Percentiles rank a stretch among this genome's conserved stretches.
Conservation (phyloP, 2,888 invertebrate species). For the Perizoma affinitatum region DNA sequence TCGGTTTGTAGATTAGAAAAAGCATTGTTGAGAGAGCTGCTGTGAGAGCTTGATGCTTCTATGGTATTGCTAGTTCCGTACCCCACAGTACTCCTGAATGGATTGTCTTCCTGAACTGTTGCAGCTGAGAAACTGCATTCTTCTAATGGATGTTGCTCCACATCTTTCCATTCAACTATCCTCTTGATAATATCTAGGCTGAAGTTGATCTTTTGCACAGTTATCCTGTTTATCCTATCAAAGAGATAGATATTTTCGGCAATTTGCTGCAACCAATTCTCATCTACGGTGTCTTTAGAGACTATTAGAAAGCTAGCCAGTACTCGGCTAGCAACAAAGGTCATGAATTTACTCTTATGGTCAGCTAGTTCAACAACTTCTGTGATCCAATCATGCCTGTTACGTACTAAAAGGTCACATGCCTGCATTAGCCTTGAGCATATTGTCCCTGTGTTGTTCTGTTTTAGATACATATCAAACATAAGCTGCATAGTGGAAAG, state of each 20-base stretch:
- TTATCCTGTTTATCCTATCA: slow-evolving; percentile 86
- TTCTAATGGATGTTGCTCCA: slow-evolving; percentile 91
- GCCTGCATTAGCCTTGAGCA: slow-evolving; percentile 92
- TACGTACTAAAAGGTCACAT: slow-evolving; percentile 90
- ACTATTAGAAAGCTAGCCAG: slow-evolving; percentile 93
- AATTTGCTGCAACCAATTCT: slow-evolving; percentile 91
- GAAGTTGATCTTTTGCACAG: slow-evolving; percentile 91
- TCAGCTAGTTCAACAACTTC: slow-evolving; percentile 92
- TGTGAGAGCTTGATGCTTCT: slow-evolving; percentile 65
- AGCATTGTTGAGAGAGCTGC: slow-evolving; percentile 69
- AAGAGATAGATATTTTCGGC: slow-evolving; percentile 88
- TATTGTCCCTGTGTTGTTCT: slow-evolving; percentile 91
- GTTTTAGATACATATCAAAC: slow-evolving; percentile 93
- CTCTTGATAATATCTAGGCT: slow-evolving; percentile 93
- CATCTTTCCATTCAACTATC: slow-evolving; percentile 95
- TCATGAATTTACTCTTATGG: slow-evolving; percentile 91
- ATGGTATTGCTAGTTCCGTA: slow-evolving; percentile 50
- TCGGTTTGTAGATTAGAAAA: slow-evolving; percentile 79
- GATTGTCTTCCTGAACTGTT: slow-evolving; percentile 71
- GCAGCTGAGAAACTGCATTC: slow-evolving; percentile 82
- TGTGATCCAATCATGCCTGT: slow-evolving; percentile 92
- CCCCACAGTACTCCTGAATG: slow-evolving; percentile 69
- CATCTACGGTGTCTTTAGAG: slow-evolving; percentile 91
- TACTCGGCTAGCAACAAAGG: slow-evolving; percentile 91
- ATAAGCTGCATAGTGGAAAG: slow-evolving; percentile 92